Conservation (phyloP, 1,140 invertebrate genomes). For the Drosophila kohkoa region DNA sequence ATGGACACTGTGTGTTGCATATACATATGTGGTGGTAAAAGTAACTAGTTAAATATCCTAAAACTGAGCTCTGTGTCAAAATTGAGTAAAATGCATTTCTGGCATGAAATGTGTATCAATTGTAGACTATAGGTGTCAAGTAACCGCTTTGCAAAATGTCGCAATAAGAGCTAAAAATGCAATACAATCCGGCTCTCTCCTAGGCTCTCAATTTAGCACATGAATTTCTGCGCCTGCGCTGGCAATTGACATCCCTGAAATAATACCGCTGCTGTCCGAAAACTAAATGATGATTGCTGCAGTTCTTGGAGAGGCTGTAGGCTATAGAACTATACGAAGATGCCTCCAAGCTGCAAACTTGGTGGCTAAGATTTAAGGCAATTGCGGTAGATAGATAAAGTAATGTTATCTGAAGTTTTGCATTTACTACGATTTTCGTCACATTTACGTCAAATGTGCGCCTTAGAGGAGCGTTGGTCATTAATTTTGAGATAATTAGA, state of each 20-base stretch:
- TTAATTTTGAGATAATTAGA: constrained; percentile 74
- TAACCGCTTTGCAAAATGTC: constrained; percentile 55
- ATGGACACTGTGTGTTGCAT: neutral
- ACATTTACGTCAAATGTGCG: constrained; percentile 62
- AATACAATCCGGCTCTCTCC: neutral
- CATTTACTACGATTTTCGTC: constrained; percentile 60
- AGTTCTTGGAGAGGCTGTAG: constrained; percentile 18
- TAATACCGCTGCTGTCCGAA: constrained; percentile 2
- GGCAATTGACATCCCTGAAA: constrained; percentile 15
- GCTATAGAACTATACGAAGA: too few relatives aligned
- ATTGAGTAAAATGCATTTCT: constrained; percentile 32
- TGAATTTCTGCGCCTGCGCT: constrained; percentile 50
- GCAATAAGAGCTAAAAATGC: constrained; percentile 56
- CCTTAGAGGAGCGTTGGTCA: constrained; percentile 42
- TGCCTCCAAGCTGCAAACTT: neutral
- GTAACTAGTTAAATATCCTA: neutral
- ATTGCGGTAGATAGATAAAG: constrained; percentile 37
- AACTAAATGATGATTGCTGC: constrained; percentile 35
- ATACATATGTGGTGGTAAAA: neutral
- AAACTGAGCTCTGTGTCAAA: constrained; percentile 25
- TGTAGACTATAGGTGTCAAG: constrained; percentile 68
- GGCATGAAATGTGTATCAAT: constrained; percentile 59
- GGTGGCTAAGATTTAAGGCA: constrained; percentile 53
- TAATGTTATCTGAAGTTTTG: too few relatives aligned
- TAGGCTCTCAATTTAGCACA: constrained; percentile 63